Base-by-base conservation (phyloP, 2,888 invertebrate genomes). In the Leptinotarsa haldemani region DNA sequence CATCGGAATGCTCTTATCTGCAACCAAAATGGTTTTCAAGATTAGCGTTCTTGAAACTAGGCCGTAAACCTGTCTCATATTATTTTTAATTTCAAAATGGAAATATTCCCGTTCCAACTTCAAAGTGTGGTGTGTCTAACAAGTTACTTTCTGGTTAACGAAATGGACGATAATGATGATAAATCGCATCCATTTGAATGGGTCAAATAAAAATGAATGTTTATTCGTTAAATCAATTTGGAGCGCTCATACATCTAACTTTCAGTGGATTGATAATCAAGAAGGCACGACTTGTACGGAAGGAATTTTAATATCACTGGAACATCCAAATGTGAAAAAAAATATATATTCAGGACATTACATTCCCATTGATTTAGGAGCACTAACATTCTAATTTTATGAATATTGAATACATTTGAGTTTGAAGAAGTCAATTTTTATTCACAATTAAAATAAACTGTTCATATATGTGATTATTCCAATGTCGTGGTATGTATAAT, bases 1-100 rank as follows among this genome's bases (percentile, higher is more conserved):
- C 56, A 71, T 71, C 78, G 78, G 77, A 67, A 78, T 78, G 75
- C 71, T 71, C 75, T 77, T 77, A 78, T 77, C 76, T 69, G 70
- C 70, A 63, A 74, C 71, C 75, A 67, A 69, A 70, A 70, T 66
- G 70, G 74, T 53, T 61, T 58, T 66, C 65, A 52, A 67, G 52
- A 64, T 64, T 63, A 53, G 63, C 46, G 67, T 74, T 52, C 40
- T 63, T 50, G 63, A 50, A 73, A 70, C 61, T 69, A 50, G 73
- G 58, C 69, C 69, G 70, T 58, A 74, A 65, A 70, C 56, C 53
- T 30, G 70, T 53, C 64, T 63, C 46, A 20, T 64, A 22, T 56
- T 22, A 30, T 20, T 68, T 68, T 56, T 46, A 68, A 56, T 68
- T 68, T 56, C 20, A 68, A 61, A 61, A 30, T 61, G 61, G 61